These are phyloP conservation scores for Parascotia fuliginaria DNA, from an alignment of 2,888 invertebrate genomes.

Conservation along the genomic window DNA sequence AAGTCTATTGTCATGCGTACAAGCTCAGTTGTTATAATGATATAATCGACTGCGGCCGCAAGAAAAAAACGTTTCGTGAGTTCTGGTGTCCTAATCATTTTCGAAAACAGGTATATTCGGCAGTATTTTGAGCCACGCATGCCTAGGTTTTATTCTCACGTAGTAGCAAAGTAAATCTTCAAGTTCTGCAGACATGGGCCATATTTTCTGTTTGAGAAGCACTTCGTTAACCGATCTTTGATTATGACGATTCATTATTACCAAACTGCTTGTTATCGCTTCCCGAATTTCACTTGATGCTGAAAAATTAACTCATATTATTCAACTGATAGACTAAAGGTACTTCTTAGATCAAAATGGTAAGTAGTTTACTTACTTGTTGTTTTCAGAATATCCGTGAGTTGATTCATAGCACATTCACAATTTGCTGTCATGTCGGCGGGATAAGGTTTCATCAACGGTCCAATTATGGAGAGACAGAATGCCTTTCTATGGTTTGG, in stretches of 20 bases:
- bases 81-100: neutral
- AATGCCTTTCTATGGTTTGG: constrained; percentile 58
- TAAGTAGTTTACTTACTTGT: constrained; percentile 60
- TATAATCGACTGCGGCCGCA: too few species aligned
- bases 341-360: too few species aligned
- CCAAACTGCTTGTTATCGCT: constrained; percentile 68
- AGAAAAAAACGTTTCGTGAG: too few species aligned
- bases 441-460: constrained; percentile 74
- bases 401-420: constrained; percentile 68
- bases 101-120: constrained; percentile 22
- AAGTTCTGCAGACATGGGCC: constrained; percentile 57
- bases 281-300: constrained; percentile 65
- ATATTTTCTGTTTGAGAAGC: constrained; percentile 64
- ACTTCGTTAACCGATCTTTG: constrained; percentile 53
- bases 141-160: constrained; percentile 60
- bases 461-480: constrained; percentile 69
- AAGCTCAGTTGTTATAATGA: too few species aligned
- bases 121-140: constrained; percentile 61
- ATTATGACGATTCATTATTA: constrained; percentile 66
- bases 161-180: constrained; percentile 57
- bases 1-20: too few species aligned
- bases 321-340: too few species aligned
- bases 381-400: constrained; percentile 60
- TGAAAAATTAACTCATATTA: constrained; percentile 49
- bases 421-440: constrained; percentile 73